These are phyloP conservation scores for Amblyornis subalaris DNA, from an alignment of 2,113 vertebrate genomes.

Conservation along the genomic window DNA sequence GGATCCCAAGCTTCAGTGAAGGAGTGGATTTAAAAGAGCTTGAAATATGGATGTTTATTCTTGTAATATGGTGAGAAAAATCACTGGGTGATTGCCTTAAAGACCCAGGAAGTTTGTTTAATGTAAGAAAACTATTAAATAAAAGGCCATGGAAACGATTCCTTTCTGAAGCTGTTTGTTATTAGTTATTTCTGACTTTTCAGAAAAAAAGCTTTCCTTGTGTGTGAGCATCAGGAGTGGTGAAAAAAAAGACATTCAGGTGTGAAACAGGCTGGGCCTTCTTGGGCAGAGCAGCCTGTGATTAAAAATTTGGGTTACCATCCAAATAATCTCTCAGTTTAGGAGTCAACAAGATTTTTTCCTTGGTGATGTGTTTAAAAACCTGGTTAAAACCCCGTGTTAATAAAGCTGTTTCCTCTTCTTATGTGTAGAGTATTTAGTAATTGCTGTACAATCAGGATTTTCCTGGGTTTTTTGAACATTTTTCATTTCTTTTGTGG, in stretches of 20 bases:
- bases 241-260: background rate
- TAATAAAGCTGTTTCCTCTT: background rate
- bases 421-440: fast-evolving
- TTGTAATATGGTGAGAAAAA: background rate
- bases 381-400: background rate
- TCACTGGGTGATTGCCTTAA: background rate
- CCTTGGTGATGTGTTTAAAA: background rate
- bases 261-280: background rate
- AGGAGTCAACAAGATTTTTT: background rate
- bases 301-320: background rate
- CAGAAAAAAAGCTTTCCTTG: background rate
- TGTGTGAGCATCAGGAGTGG: background rate
- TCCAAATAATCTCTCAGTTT: background rate
- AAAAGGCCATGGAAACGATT: background rate
- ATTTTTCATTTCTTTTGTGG: background rate
- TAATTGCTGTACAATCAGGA: background rate
- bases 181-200: background rate
- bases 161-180: background rate
- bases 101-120: background rate
- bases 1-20: background rate
- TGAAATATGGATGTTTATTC: background rate
- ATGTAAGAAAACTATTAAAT: background rate
- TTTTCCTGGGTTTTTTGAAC: background rate
- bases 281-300: background rate
- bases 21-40: background rate